A percentile compares a stretch with the other conserved stretches of the same genome.
phyloP scores from a whole-genome alignment of 1,140 invertebrate species.

The Heliconius hermathena region DNA sequence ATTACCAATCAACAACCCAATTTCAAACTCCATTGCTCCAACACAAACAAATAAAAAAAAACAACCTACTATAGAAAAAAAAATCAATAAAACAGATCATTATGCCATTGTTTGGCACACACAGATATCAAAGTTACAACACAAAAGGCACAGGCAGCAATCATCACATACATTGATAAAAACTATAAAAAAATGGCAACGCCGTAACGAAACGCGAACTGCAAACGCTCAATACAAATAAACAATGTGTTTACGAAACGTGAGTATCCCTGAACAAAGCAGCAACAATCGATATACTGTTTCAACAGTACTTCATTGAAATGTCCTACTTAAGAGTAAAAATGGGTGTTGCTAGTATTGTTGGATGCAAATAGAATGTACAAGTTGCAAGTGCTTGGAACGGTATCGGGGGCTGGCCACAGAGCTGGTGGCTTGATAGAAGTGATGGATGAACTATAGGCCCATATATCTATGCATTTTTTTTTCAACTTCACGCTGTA shows the following conservation, averaged over 20 bases:
- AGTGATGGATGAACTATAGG: neutral
- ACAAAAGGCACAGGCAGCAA: neutral
- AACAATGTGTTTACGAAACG: constrained; percentile 50
- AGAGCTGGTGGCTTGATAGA: constrained; percentile 33
- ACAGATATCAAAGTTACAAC: neutral
- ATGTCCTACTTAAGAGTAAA: constrained; percentile 67
- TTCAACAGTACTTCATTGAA: constrained; percentile 57
- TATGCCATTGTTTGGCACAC: neutral
- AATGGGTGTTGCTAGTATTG: constrained; percentile 70
- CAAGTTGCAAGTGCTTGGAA: constrained; percentile 65
- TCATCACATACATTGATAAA: constrained; percentile 9
- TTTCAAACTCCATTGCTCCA: neutral
- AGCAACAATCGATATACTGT: constrained; percentile 50
- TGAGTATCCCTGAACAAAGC: constrained; percentile 49
- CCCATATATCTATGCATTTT: too few species aligned
- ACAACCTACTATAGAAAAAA: neutral
- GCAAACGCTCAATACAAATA: constrained; percentile 36
- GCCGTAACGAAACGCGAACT: constrained; percentile 18
- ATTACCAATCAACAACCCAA: neutral
- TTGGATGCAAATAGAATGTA: constrained; percentile 69
- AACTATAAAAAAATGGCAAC: constrained; percentile 25
- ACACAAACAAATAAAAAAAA: neutral
- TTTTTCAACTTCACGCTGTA: too few species aligned
- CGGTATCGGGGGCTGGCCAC: constrained; percentile 52
- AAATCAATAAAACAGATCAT: neutral